A percentile compares a stretch with the other conserved stretches of the same genome.
Conservation (phyloP, 2,113 vertebrate species). For the Sisor rabdophorus region DNA sequence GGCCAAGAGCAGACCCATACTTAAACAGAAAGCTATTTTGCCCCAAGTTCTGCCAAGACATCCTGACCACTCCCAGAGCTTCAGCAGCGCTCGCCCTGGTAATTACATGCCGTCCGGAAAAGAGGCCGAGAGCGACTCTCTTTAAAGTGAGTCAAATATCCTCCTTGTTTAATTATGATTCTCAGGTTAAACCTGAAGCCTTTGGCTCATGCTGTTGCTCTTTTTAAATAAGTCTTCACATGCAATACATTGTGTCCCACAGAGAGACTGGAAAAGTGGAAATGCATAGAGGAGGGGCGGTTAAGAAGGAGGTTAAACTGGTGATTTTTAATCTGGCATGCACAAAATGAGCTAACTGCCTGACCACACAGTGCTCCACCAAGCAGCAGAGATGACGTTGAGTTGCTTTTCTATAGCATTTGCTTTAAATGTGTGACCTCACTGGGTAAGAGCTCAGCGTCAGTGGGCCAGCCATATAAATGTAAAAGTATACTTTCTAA, state of each 20-base stretch:
- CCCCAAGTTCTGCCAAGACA: constrained; percentile 58
- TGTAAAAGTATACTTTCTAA: constrained; percentile 33
- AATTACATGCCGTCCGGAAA: constrained; percentile 62
- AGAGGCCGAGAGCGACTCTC: constrained; percentile 60
- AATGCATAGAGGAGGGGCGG: constrained; percentile 27
- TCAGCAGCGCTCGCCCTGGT: constrained; percentile 59
- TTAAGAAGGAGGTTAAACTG: constrained; percentile 27
- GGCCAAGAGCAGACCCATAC: constrained; percentile 55
- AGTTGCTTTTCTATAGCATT: constrained; percentile 58
- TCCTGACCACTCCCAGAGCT: constrained; percentile 64
- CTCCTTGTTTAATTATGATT: constrained; percentile 65
- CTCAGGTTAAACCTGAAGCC: constrained; percentile 58
- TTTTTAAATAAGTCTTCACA: constrained; percentile 57
- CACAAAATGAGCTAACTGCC: constrained; percentile 65
- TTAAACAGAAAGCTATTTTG: constrained; percentile 60
- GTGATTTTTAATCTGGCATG: constrained; percentile 47
- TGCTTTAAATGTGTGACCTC: constrained; percentile 61
- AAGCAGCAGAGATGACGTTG: constrained; percentile 55
- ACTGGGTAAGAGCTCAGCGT: constrained; percentile 57
- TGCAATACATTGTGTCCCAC: constrained; percentile 56
- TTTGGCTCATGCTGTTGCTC: constrained; percentile 44
- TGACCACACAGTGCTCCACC: constrained; percentile 59
- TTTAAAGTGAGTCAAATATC: constrained; percentile 63
- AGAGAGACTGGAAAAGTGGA: constrained; percentile 53
- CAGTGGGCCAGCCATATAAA: constrained; percentile 42